Percentiles rank a stretch among this genome's conserved stretches.
Conservation (phyloP, 2,888 invertebrate genomes). For the Rhodophaea formosa region DNA sequence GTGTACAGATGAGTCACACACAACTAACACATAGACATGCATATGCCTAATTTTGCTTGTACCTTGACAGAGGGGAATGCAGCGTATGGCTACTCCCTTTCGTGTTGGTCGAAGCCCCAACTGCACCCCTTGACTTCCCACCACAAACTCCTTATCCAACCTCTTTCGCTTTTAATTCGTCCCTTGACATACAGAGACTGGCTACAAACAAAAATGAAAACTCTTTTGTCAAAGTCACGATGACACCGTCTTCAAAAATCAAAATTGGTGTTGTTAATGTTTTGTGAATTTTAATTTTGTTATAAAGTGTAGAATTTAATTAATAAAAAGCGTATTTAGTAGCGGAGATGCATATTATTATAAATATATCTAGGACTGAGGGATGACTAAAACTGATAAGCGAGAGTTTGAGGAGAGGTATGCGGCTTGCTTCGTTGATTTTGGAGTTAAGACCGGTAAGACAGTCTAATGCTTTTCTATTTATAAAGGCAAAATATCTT, state of each 20-base stretch:
- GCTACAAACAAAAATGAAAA: conserved; percentile 11
- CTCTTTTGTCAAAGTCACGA: conserved; percentile 21
- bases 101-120: too few species aligned
- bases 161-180: not conserved
- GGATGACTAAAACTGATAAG: conserved; percentile 58
- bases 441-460: conserved; percentile 67
- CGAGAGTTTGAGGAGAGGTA: conserved; percentile 69
- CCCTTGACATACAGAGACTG: conserved; percentile 2
- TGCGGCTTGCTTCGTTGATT: conserved; percentile 66
- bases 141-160: too few species aligned
- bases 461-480: conserved; percentile 12
- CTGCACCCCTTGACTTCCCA: too few species aligned
- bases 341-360: conserved; percentile 32
- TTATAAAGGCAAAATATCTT: too few species aligned
- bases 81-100: too few species aligned
- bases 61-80: too few species aligned
- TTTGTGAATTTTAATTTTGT: conserved; percentile 26
- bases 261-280: conserved; percentile 41
- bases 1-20: too few species aligned
- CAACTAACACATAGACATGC: too few species aligned
- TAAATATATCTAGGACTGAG: conserved; percentile 26
- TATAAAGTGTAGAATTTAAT: conserved; percentile 12
- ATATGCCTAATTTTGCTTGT: too few species aligned
- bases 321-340: not conserved
- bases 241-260: conserved; percentile 33